A percentile compares a stretch with the other conserved stretches of the same genome.
These are phyloP conservation scores for Ophioninae sp. DNA, from an alignment of 2,888 invertebrate species.

Conservation along the genomic window DNA sequence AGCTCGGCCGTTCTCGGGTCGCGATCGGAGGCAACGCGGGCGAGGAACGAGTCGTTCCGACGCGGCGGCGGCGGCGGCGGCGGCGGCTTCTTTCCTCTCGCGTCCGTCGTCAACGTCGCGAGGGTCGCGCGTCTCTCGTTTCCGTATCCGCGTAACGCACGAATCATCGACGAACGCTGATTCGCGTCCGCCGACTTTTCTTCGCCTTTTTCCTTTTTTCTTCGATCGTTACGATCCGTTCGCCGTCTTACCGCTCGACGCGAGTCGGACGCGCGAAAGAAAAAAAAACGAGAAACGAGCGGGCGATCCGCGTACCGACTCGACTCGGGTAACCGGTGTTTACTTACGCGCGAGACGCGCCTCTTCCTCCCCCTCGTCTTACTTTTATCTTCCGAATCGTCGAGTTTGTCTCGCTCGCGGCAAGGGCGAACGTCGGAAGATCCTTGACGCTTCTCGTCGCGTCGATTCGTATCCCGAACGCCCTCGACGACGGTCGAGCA, in stretches of 20 bases:
- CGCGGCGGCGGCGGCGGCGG: constrained; percentile 25
- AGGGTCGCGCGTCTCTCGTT: constrained; percentile 43
- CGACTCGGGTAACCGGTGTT: constrained; percentile 11
- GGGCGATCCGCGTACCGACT: constrained; percentile 12
- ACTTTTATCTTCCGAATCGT: constrained; percentile 2
- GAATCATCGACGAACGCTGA: constrained; percentile 63
- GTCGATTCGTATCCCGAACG: not conserved
- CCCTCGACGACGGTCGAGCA: not conserved
- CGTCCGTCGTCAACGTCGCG: constrained; percentile 43
- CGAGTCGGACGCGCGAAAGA: constrained; percentile 32
- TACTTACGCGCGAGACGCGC: constrained; percentile 53
- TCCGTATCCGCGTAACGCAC: constrained; percentile 62
- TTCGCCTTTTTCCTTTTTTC: constrained; percentile 42
- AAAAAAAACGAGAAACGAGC: constrained; percentile 11
- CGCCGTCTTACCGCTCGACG: constrained; percentile 34
- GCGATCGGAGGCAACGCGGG: not conserved
- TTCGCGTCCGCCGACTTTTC: constrained; percentile 19
- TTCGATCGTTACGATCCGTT: constrained; percentile 17
- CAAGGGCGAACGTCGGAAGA: constrained; percentile 6
- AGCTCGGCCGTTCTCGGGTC: not conserved
- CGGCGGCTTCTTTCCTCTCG: constrained; percentile 6
- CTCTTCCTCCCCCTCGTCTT: not conserved
- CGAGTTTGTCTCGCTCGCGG: constrained; percentile 5
- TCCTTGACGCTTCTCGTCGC: not conserved
- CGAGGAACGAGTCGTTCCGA: constrained; percentile 27